Base-by-base conservation (phyloP, 2,113 vertebrate species). In the Connochaetes taurinus region DNA sequence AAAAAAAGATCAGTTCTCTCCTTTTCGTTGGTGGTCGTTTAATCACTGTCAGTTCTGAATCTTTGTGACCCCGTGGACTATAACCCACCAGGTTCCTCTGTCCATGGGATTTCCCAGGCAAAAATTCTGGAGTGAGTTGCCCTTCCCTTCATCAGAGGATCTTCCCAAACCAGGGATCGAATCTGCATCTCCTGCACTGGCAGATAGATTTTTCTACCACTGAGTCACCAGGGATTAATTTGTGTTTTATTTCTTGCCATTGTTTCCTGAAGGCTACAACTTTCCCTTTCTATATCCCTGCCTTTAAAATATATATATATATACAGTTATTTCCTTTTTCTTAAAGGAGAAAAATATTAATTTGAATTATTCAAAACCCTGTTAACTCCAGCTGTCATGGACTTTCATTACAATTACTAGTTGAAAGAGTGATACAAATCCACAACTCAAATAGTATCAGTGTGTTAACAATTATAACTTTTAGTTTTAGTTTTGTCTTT, bases 331-430 rank as follows among this genome's bases (percentile, higher is more conserved):
- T 90, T 85, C 43, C 2, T 80, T 90, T 85, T 50, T 16, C 21
- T 76, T 36, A 98, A 94, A 62, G 23, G 2, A 52, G 29, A 89
- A 45, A 86, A 50, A 67, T 57, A 47, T 47, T 58, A 91, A 62
- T 11, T 15, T 67, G 33, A 62, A 84, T 67, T 90, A 84, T 36
- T 58, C 16, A 96, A 88, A 91, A 45, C 16, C 16, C 53, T 14
- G 7, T n/a, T 3, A 58, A 31, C 3, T 33, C 6, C n/a, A 17
- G 14, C 11, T 21, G 57, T 43, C 13, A 7, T 21, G 6, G 1
- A 31, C 31, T 96, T 78, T 52, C 12, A 16, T 57, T 21, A 55
- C 6, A 29, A 6, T 45, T 64, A 6, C 16, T 23, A 4, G 17
- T 58, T 55, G 43, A 78, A 88, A 36, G 6, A 5, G 10, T 5